Percentiles rank a stretch among this genome's conserved stretches.
These are phyloP conservation scores for Tachina fera DNA, from an alignment of 2,888 invertebrate species.

Conservation along the genomic window DNA sequence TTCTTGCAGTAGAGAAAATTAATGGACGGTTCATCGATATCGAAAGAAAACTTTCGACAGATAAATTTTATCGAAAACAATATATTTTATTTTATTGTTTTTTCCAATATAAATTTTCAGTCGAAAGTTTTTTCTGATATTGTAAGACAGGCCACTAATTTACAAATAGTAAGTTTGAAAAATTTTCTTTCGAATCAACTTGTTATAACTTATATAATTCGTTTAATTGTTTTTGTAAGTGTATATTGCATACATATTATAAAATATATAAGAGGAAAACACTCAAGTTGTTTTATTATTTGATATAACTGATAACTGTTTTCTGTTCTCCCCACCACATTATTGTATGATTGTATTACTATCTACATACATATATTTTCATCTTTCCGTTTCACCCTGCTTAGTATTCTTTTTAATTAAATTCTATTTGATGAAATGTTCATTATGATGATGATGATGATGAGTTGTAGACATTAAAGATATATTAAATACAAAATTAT, in stretches of 20 bases:
- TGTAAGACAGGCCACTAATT: too few species aligned
- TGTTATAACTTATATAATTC: too few species aligned
- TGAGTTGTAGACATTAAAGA: constrained; percentile 44
- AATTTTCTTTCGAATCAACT: not conserved
- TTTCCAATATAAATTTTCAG: too few species aligned
- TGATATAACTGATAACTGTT: too few species aligned
- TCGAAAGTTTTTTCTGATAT: too few species aligned
- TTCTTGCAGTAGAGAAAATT: too few species aligned
- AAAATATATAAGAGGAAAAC: constrained; percentile 1
- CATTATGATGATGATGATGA: constrained; percentile 31
- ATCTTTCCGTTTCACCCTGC: constrained; percentile 62
- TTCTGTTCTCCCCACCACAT: constrained; percentile 3
- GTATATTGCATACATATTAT: constrained; percentile 23
- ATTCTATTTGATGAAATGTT: constrained; percentile 68
- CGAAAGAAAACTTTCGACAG: too few species aligned
- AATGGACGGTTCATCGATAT: too few species aligned
- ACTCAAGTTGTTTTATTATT: constrained; percentile 43
- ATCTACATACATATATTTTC: not conserved
- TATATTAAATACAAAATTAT: constrained; percentile 14
- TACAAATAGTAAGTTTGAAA: too few species aligned
- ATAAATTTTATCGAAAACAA: too few species aligned
- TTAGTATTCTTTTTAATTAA: constrained; percentile 72
- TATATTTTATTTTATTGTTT: too few species aligned
- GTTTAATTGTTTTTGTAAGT: constrained; percentile 13
- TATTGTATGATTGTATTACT: not conserved